Base-by-base conservation (phyloP, 2,797 vertebrate species). In the Syndactyla subalaris region DNA sequence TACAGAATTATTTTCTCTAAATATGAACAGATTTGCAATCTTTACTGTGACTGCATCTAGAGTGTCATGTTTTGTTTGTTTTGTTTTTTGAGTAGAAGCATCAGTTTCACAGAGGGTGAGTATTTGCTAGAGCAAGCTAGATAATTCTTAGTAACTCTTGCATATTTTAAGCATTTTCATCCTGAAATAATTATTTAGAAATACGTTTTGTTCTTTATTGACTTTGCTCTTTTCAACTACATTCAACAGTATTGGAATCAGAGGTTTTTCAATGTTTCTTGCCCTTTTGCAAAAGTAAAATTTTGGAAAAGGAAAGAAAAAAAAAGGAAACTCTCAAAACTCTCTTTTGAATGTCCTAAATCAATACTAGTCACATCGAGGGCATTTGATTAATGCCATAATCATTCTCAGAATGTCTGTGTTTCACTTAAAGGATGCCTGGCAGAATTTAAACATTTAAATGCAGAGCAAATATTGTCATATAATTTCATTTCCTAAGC, bases 381-480 rank as follows among this genome's bases (percentile, higher is more conserved):
- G 18, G 13, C 29, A 36, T 91, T 87, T 93, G 57, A 73, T 78
- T 91, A 89, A 72, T 51, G 49, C 46, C 66, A 67, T 66, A 80
- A 75, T 75, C 6, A 45, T 76, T 90, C 57, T 78, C 63, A 75
- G 62, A 78, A 81, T n/a, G 21, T 48, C 73, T 70, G 20, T 6
- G 2, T 71, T 88, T 88, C 72, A 84, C 45, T 78, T 81, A 20
- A 61, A 55, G 73, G 65, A 27, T 1, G 0, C 43, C 3, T 6
- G 48, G 57, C 19, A 86, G 67, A 84, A 91, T 59, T 78, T 78
- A 78, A 83, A 93, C 63, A 73, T 85, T 93, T 90, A 95, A 95
- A 96, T 92, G 82, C 73, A 73, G 63, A 76, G 55, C 52, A 49
- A 81, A 91, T 88, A 84, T 84, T 70, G 73, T 86, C 43, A 59